These are phyloP conservation scores for Microcaecilia unicolor DNA, from an alignment of 2,797 vertebrate species.

Conservation along the genomic window DNA sequence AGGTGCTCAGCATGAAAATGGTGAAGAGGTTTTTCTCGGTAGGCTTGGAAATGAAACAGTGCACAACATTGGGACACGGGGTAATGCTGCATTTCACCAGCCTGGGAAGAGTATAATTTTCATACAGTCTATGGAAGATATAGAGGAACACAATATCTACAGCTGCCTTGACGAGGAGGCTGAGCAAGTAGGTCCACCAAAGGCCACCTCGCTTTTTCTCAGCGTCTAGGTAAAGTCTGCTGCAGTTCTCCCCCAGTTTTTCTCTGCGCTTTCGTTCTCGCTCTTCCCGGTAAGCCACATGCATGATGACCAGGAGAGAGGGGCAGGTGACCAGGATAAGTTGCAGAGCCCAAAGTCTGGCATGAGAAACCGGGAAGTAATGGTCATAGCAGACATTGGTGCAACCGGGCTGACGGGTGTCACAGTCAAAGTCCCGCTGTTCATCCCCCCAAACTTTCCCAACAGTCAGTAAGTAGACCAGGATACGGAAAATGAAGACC, in stretches of 20 bases:
- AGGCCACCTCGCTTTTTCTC: constrained; percentile 82
- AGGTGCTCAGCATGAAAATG: constrained; percentile 77
- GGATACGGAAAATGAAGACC: constrained; percentile 86
- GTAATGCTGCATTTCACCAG: constrained; percentile 64
- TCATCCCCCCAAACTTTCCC: constrained; percentile 91
- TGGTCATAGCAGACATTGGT: constrained; percentile 85
- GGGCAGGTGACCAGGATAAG: constrained; percentile 97
- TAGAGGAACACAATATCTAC: constrained; percentile 71
- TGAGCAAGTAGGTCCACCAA: constrained; percentile 85
- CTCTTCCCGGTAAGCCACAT: constrained; percentile 83
- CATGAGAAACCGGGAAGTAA: constrained; percentile 88
- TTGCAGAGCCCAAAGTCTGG: constrained; percentile 94
- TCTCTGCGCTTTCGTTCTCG: constrained; percentile 55
- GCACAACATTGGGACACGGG: constrained; percentile 77
- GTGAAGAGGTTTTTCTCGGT: constrained; percentile 86
- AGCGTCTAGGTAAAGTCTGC: constrained; percentile 57
- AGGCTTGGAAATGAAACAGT: constrained; percentile 80
- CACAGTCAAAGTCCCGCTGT: constrained; percentile 88
- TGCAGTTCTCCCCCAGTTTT: constrained; percentile 48
- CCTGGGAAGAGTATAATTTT: constrained; percentile 67
- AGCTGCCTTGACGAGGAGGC: constrained; percentile 67
- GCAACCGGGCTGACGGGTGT: constrained; percentile 88
- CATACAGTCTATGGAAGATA: constrained; percentile 68
- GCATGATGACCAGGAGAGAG: constrained; percentile 87
- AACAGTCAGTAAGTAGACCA: constrained; percentile 88